Percentiles rank a stretch among this genome's conserved stretches.
Conservation (phyloP, 2,113 vertebrate genomes). For the Hemicordylus capensis region DNA sequence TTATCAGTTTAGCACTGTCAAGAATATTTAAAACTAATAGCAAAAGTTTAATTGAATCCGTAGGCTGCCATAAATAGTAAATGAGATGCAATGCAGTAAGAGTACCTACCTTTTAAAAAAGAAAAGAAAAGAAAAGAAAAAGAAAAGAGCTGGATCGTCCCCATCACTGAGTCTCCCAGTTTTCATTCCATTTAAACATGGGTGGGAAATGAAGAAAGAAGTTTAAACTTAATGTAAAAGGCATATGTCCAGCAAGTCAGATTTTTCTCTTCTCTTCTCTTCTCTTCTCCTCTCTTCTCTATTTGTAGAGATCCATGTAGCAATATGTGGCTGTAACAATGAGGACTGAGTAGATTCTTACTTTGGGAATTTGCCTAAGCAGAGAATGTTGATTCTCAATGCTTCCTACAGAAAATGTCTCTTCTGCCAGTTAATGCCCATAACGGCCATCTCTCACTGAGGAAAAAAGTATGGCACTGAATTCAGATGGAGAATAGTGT, state of each 20-base stretch:
- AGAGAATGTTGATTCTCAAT: slow-evolving; percentile 71
- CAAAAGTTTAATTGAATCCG: slow-evolving; percentile 46
- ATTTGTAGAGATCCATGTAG: slow-evolving; percentile 38
- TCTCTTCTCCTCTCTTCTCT: too few species aligned
- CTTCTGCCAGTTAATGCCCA: slow-evolving; percentile 78
- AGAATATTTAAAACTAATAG: slow-evolving; percentile 31
- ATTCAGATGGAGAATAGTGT: slow-evolving; percentile 68
- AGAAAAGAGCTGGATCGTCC: background rate
- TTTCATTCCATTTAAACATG: slow-evolving; percentile 45
- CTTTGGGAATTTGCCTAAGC: slow-evolving; percentile 72
- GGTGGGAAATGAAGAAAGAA: slow-evolving; percentile 50
- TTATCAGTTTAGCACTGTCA: slow-evolving; percentile 6
- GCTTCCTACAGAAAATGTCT: slow-evolving; percentile 69
- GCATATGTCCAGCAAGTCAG: slow-evolving; percentile 61
- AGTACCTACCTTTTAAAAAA: slow-evolving; percentile 16
- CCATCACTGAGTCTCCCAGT: slow-evolving; percentile 42
- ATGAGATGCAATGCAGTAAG: slow-evolving; percentile 24
- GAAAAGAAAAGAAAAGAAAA: background rate
- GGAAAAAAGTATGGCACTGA: slow-evolving; percentile 67
- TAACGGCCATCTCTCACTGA: slow-evolving; percentile 70
- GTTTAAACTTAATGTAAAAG: slow-evolving; percentile 63
- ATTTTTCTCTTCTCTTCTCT: background rate
- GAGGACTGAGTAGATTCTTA: slow-evolving; percentile 70
- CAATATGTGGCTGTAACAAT: slow-evolving; percentile 51
- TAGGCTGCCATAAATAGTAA: slow-evolving; percentile 40